Evolutionary conservation across 2,888 invertebrate genomes (phyloP).

Genomic region (Azorinus chamasolen): DNA sequence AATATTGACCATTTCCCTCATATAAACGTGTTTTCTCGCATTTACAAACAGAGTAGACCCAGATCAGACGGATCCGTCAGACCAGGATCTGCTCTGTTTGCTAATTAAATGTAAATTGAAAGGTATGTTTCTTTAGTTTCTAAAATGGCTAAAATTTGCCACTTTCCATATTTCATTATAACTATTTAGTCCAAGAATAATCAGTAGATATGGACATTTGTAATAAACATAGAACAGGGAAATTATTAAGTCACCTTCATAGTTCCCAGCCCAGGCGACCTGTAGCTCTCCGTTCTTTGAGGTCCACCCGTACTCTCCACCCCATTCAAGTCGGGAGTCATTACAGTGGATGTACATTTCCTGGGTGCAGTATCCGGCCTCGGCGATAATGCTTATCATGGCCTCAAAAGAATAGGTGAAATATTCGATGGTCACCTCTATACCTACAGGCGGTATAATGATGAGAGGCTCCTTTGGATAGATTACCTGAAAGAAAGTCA

Average conservation of each 20-base stretch:
- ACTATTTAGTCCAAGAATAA: no score
- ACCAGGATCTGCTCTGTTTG: no score
- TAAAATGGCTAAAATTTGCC: no score
- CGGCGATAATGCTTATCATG: constrained; percentile 44
- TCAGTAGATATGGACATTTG: no score
- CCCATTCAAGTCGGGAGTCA: constrained; percentile 26
- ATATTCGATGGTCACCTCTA: constrained; percentile 50
- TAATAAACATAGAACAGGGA: no score
- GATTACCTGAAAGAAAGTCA: constrained; percentile 48
- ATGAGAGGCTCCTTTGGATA: constrained; percentile 33
- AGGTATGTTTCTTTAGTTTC: no score
- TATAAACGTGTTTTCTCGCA: no score
- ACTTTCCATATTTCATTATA: no score
- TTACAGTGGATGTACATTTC: constrained; percentile 65
- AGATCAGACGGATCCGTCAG: no score
- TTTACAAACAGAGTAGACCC: no score
- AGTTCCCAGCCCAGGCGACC: constrained; percentile 36
- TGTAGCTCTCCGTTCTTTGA: constrained; percentile 19
- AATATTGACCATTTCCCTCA: no score
- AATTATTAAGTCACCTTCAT: constrained; percentile 31
- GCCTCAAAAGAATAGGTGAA: constrained; percentile 48
- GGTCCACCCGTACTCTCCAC: constrained; percentile 39
- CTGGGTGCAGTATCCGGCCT: constrained; percentile 75
- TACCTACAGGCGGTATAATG: constrained; percentile 37
- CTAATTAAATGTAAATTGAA: no score